Base-by-base conservation (phyloP, 2,888 invertebrate genomes). In the Linnaemya tessellans region DNA sequence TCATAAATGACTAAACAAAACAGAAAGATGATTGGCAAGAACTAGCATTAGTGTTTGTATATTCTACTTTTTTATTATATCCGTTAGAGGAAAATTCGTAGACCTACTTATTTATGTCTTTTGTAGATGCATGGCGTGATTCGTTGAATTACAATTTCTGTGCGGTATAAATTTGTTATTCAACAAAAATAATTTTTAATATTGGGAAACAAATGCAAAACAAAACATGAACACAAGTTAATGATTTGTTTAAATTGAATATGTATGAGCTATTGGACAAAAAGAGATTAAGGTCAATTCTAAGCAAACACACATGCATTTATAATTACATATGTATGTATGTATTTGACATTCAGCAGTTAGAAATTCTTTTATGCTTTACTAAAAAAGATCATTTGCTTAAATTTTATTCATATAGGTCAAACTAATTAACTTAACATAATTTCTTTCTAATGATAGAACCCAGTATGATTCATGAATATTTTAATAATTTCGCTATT, bases 201-300 rank as follows among this genome's bases (percentile, higher is more conserved):
- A 56, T 30, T 43, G 25, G 22, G 13, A 49, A 15, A 8, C 13
- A 60, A 71, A n/a, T n/a, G n/a, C n/a, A 30, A 0, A 38, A n/a
- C n/a, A 38, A 10, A 20, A 62, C 30, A 30, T 30, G 20, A 30
- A 3, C 3, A 73, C 46, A 46, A 13, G 46, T 73, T 60, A 73
- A 30, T 43, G 43, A 25, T 46, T 46, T 54, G 1, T 35, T 62
- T 68, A n/a, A 75, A 81, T 81, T 70, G 68, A 75, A 75, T 81
- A 75, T 62, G 22, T 62, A 65, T 58, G 70, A 49, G 56, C 65
- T 13, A 38, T 51, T 20, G 41, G n/a, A 18, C 49, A n/a, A 18
- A 73, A 51, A 67, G 43, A 73, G 35, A 78, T 83, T 83, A 78
- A 77, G 83, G 65, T 67, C 60, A 82, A 58, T 41, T 22, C 49